A percentile compares a stretch with the other conserved stretches of the same genome.
Conservation (phyloP, 2,113 vertebrate species). For the Choloepus hoffmanni region DNA sequence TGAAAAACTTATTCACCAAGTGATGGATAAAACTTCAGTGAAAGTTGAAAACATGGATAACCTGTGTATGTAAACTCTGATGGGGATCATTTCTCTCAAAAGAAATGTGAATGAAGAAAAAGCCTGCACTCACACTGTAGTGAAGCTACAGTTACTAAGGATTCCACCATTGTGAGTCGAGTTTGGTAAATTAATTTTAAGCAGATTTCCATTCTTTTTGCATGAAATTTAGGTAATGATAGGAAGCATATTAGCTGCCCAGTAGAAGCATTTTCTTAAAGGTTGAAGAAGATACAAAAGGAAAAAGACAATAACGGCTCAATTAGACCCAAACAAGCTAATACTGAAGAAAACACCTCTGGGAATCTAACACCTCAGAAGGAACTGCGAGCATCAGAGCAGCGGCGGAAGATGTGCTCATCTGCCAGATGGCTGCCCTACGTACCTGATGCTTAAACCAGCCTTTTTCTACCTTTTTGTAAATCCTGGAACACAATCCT, state of each 20-base stretch:
- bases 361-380: slow-evolving; percentile 24
- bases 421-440: not conserved
- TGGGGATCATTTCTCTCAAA: not conserved
- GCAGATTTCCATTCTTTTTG: not conserved
- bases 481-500: slow-evolving; percentile 32
- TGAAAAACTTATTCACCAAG: not conserved
- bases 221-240: not conserved
- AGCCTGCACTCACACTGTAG: not conserved
- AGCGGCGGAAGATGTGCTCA: not conserved
- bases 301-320: slow-evolving; percentile 1
- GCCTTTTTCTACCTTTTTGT: not conserved
- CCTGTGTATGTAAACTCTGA: not conserved
- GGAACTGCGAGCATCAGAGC: not conserved
- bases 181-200: slow-evolving; percentile 15
- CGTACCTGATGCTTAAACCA: slow-evolving; percentile 27
- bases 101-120: slow-evolving; percentile 12
- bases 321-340: not conserved
- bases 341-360: slow-evolving; percentile 33
- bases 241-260: not conserved
- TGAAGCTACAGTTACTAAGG: not conserved
- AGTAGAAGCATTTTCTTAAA: slow-evolving; percentile 17
- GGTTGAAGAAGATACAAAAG: slow-evolving; percentile 33
- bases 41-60: slow-evolving; percentile 10
- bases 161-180: not conserved
- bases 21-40: not conserved